phyloP scores from a whole-genome alignment of 2,888 invertebrate genomes.

The Agrilus biguttatus region DNA sequence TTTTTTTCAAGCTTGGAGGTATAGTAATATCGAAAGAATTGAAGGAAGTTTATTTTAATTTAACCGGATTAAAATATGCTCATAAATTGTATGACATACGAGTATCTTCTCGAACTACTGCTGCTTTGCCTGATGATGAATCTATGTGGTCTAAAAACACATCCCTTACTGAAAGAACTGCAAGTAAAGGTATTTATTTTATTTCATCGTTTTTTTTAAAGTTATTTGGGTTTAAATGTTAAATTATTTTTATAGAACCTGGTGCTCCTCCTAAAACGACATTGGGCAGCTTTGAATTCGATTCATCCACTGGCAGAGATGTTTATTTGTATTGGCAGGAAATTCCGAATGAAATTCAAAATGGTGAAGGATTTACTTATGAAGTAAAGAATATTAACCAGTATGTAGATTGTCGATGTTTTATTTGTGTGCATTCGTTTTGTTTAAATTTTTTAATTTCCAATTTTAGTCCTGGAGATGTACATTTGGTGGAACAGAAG shows the following conservation, averaged over 20 bases:
- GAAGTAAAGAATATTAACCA: slow-evolving; percentile 17
- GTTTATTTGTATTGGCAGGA: slow-evolving; percentile 70
- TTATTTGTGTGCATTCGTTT: background rate
- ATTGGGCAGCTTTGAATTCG: slow-evolving; percentile 56
- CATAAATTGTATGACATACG: slow-evolving; percentile 57
- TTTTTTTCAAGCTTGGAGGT: slow-evolving; percentile 8
- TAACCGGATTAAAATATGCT: slow-evolving; percentile 46
- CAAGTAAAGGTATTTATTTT: slow-evolving; percentile 22
- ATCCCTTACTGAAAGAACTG: slow-evolving; percentile 45
- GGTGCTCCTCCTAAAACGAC: slow-evolving; percentile 53
- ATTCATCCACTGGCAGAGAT: slow-evolving; percentile 31
- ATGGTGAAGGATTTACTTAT: slow-evolving; percentile 63
- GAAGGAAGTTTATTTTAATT: slow-evolving; percentile 21
- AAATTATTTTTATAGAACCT: slow-evolving; percentile 34
- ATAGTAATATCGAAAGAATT: slow-evolving; percentile 4
- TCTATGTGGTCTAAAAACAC: slow-evolving; percentile 58
- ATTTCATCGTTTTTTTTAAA: background rate
- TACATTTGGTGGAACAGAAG: slow-evolving; percentile 39
- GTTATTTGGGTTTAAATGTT: slow-evolving; percentile 1
- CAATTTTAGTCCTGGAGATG: slow-evolving; percentile 10
- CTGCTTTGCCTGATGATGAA: slow-evolving; percentile 34
- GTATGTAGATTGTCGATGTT: slow-evolving; percentile 4
- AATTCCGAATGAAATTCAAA: slow-evolving; percentile 49
- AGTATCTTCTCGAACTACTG: slow-evolving; percentile 48
- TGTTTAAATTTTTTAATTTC: slow-evolving; percentile 1